Evolutionary conservation across 2,888 invertebrate species (phyloP), one percentile per base, ranked within the genome.

Genomic region (Osedax frankpressi): DNA sequence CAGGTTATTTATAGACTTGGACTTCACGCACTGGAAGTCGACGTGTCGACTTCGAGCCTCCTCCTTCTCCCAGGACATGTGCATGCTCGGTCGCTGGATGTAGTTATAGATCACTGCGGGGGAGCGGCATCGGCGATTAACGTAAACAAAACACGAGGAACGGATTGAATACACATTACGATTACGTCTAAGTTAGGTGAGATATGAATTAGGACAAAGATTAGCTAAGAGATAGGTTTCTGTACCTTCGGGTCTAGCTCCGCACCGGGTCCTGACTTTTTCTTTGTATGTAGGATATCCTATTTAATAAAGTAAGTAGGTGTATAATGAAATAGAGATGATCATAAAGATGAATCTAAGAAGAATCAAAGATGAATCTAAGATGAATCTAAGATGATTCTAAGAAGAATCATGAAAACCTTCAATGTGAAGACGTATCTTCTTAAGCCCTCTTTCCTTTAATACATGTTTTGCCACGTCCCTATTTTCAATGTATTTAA

Each of bases 31-130:
- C 86, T 97, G 93, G 76, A 97, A 99, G 85, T 99, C 98, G 0
- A 99, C 98, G 83, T 99, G 98, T 0, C 98, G 89, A 81, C 94
- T 94, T 82, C 96, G 95, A 0, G 96, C 97, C 81, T 99, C 98
- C 82, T 99, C 98, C 81, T 99, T 99, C 84, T 99, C 98, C 98
- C 98, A 99, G 0, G 94, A 94, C 92, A 94, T 94, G 82, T 96
- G 94, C 73, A 99, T 92, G 85, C 99, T 99, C 0, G 98, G 98
- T 0, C 98, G 88, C 83, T 99, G 98, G 0, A 99, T 97, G 84
- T 99, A 99, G 86, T 97, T 98, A 87, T 99, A 99, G 78, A 99
- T 96, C 1, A 97, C 93, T 86, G 80, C 6, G 75, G 74, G 27
- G 27, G n/a, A 62, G 30, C n/a, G n/a, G n/a, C n/a, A n/a, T n/a